Evolutionary conservation across 2,113 vertebrate species (phyloP), one percentile per base, ranked within the genome.

Genomic region (Cricetomys ansorgei): DNA sequence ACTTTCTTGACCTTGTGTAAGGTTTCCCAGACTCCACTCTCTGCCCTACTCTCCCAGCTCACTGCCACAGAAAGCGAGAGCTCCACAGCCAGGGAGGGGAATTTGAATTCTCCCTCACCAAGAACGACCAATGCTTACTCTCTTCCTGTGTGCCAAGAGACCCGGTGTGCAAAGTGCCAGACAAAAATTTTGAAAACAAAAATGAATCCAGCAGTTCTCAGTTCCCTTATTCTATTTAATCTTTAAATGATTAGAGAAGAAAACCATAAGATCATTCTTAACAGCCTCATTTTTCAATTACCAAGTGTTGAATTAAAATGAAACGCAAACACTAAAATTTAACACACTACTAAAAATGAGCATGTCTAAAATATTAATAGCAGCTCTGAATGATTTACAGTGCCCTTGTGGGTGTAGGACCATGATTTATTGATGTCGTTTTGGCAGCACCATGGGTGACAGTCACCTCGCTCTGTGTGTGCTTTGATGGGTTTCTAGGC

Each of bases 401-500:
- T 91, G 92, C 86, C 95, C 96, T 97, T 95, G 92, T 97, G 94
- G 97, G 96, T 40, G 53, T 96, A 86, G 92, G 92, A 94, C 96
- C 92, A 97, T 98, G 96, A 98, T 97, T 98, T 98, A 97, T 96
- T 96, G 92, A 98, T 97, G 96, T 89, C 96, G 79, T 96, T 97
- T 97, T 96, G 96, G 96, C 67, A 72, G 92, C 95, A 89, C 91
- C 86, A 7, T 95, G 94, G 96, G 96, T 96, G 91, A 94, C 62
- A 95, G 88, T 96, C 94, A 91, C 95, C 85, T 95, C 86, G 3
- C 80, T 29, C 43, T 95, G 62, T 94, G 64, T 91, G 95, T 73
- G 91, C 80, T 95, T 76, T 62, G 59, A n/a, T 94, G 94, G 84
- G 50, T 94, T 93, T 95, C 96, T 73, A 62, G 91, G 80, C 59